phyloP scores from a whole-genome alignment of 1,140 invertebrate genomes.

The Temnothorax nylanderi region DNA sequence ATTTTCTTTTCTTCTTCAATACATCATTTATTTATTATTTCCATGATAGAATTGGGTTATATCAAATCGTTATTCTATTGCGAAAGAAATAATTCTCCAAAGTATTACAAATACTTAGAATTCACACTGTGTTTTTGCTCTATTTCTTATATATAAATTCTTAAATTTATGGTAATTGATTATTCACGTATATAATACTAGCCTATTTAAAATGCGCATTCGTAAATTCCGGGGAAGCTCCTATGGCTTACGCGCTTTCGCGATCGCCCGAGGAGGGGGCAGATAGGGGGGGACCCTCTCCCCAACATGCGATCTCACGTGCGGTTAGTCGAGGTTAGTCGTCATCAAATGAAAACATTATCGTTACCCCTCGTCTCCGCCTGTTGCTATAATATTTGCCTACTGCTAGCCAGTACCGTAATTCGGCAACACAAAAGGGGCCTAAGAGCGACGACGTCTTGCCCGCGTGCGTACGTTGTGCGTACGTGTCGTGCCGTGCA shows the following conservation, averaged over 20 bases:
- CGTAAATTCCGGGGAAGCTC: not conserved
- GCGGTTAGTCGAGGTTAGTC: constrained; percentile 66
- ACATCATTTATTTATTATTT: not conserved
- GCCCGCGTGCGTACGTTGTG: constrained; percentile 11
- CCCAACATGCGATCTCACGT: constrained; percentile 23
- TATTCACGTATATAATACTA: not conserved
- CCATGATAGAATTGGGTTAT: not conserved
- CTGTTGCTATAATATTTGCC: constrained; percentile 84
- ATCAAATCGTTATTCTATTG: not conserved
- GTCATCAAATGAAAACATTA: constrained; percentile 83
- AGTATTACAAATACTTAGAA: not conserved
- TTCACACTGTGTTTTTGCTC: not conserved
- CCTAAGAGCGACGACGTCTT: constrained; percentile 52
- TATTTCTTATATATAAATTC: not conserved
- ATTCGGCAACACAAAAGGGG: constrained; percentile 79
- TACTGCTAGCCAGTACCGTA: constrained; percentile 78
- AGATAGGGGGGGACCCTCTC: not conserved
- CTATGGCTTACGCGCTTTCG: not conserved
- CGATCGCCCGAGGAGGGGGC: not conserved
- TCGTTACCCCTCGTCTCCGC: constrained; percentile 74
- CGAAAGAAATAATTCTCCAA: not conserved
- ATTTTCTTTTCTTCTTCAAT: not conserved
- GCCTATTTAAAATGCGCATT: not conserved
- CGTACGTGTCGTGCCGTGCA: not conserved
- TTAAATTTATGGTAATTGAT: not conserved